These are phyloP conservation scores for Dolichoris vasculosae DNA, from an alignment of 1,140 invertebrate genomes.

Conservation along the genomic window DNA sequence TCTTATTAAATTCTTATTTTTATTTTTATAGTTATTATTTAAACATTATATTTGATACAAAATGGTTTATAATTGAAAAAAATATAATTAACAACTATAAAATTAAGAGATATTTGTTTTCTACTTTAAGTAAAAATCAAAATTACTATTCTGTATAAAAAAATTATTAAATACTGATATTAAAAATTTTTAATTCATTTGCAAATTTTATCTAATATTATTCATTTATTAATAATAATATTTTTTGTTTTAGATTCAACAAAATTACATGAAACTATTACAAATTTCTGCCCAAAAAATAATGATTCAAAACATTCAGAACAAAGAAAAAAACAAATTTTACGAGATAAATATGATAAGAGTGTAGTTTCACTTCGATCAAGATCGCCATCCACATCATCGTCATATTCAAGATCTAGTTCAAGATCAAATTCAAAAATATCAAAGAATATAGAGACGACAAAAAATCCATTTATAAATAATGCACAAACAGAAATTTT, in stretches of 20 bases:
- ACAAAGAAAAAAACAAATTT: constrained; percentile 42
- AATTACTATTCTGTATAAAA: no score
- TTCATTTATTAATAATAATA: background rate
- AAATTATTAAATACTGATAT: no score
- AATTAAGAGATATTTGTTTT: no score
- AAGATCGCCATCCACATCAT: constrained; percentile 54
- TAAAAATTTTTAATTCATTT: no score
- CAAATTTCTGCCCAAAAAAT: constrained; percentile 2
- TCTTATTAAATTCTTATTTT: no score
- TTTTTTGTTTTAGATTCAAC: background rate
- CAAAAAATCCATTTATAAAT: background rate
- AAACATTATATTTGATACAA: no score
- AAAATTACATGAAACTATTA: background rate
- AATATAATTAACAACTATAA: no score
- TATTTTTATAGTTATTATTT: no score
- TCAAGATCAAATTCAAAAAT: constrained; percentile 55
- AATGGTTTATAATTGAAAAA: no score
- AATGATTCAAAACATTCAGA: background rate
- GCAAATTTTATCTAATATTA: background rate
- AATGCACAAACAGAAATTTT: background rate
- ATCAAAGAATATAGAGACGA: constrained; percentile 4
- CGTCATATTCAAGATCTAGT: constrained; percentile 59
- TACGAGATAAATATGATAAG: constrained; percentile 48
- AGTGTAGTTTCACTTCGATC: constrained; percentile 39
- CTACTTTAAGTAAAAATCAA: no score